These are phyloP conservation scores for Capreolus pygargus DNA, from an alignment of 2,113 vertebrate genomes.

Conservation along the genomic window DNA sequence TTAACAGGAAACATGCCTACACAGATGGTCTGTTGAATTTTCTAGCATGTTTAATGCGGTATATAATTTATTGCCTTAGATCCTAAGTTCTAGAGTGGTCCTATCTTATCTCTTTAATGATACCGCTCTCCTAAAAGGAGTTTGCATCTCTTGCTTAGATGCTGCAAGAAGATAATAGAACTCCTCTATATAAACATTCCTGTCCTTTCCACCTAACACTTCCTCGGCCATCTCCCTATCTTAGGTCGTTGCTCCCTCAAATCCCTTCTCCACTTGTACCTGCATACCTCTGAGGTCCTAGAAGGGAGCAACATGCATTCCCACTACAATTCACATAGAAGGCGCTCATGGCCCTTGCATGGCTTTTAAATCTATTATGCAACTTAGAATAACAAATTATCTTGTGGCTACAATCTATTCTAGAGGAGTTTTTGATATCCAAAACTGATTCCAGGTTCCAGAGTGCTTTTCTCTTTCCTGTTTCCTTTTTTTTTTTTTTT, in stretches of 20 bases:
- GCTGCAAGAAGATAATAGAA: background rate
- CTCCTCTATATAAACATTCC: background rate
- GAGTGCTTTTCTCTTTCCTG: background rate
- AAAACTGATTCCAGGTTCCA: background rate
- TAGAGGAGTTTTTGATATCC: background rate
- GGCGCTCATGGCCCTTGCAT: background rate
- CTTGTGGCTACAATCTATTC: background rate
- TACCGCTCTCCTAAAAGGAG: background rate
- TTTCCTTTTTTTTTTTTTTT: background rate
- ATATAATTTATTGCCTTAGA: background rate
- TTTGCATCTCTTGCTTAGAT: background rate
- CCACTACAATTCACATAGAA: background rate
- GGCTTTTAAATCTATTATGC: background rate
- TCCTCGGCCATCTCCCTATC: background rate
- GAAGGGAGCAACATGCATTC: background rate
- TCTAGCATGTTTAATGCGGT: background rate
- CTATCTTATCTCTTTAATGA: background rate
- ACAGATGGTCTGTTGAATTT: slow-evolving; percentile 16
- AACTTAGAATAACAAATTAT: background rate
- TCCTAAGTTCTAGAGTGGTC: background rate
- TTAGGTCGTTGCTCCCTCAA: background rate
- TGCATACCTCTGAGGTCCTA: background rate
- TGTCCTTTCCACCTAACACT: background rate
- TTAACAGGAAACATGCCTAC: background rate
- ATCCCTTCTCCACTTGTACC: background rate